Evolutionary conservation across 2,797 vertebrate species (phyloP).

Genomic region (Notolabrus celidotus): DNA sequence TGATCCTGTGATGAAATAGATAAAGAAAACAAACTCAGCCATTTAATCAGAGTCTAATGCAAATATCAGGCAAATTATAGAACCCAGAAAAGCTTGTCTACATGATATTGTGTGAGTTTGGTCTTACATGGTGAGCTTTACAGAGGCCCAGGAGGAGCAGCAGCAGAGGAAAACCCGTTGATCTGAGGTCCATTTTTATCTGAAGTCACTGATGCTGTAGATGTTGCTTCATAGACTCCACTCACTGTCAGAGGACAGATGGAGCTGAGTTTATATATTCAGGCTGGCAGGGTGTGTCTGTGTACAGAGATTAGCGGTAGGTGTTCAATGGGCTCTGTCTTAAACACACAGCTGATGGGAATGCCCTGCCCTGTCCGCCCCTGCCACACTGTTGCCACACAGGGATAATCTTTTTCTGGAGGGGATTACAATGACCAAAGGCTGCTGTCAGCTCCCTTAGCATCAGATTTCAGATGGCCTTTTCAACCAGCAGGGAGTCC

Average conservation of each 20-base stretch:
- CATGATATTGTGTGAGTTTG: background rate
- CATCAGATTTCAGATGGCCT: conserved; percentile 67
- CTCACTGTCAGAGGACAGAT: conserved; percentile 10
- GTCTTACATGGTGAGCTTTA: conserved; percentile 49
- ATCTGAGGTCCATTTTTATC: conserved; percentile 38
- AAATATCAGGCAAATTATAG: too few species aligned
- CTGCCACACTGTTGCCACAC: conserved; percentile 50
- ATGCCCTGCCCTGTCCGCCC: conserved; percentile 41
- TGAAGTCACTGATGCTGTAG: conserved; percentile 4
- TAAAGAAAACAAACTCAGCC: background rate
- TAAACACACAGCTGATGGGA: conserved; percentile 64
- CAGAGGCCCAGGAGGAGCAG: conserved; percentile 59
- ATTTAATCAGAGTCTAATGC: background rate
- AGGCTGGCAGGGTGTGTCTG: conserved; percentile 51
- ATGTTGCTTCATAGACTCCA: background rate
- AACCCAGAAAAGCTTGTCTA: too few species aligned
- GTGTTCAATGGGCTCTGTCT: conserved; percentile 43
- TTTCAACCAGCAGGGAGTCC: conserved; percentile 48
- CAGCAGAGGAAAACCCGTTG: conserved; percentile 24
- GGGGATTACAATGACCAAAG: conserved; percentile 64
- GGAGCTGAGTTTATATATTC: conserved; percentile 57
- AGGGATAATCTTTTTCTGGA: conserved; percentile 67
- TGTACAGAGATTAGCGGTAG: conserved; percentile 55
- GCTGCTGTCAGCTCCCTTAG: conserved; percentile 55
- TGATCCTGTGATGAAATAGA: conserved; percentile 24